phyloP scores from a whole-genome alignment of 2,888 invertebrate genomes.

The Caenorhabditis angaria region DNA sequence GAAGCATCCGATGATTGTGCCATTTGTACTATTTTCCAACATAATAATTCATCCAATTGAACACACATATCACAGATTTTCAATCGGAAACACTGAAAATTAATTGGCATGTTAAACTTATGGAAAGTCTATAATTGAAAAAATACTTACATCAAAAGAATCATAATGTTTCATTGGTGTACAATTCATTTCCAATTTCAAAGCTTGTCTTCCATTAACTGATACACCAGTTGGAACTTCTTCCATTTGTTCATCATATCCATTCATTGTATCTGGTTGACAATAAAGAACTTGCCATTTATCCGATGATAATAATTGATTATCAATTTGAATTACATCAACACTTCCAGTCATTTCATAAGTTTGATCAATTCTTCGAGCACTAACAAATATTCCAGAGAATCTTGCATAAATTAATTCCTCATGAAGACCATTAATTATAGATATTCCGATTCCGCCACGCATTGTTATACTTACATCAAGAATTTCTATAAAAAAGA shows the following conservation, averaged over 20 bases:
- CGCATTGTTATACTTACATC: conserved; percentile 67
- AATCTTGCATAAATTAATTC: conserved; percentile 73
- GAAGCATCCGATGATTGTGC: conserved; percentile 61
- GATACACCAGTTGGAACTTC: conserved; percentile 48
- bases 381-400: conserved; percentile 78
- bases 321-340: conserved; percentile 85
- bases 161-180: conserved; percentile 81
- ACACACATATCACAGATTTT: conserved; percentile 85
- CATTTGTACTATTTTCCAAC: conserved; percentile 79
- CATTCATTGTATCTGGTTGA: conserved; percentile 74
- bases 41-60: conserved; percentile 85
- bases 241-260: conserved; percentile 66
- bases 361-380: conserved; percentile 83
- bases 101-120: not conserved
- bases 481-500: conserved; percentile 36
- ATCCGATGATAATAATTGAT: conserved; percentile 86
- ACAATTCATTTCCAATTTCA: conserved; percentile 84
- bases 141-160: conserved; percentile 80
- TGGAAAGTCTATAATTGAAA: no score
- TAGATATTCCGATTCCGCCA: conserved; percentile 73
- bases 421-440: conserved; percentile 72
- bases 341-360: conserved; percentile 79
- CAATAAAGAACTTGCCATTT: conserved; percentile 87
- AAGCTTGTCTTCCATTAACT: conserved; percentile 77
- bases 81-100: conserved; percentile 80